phyloP scores from a whole-genome alignment of 2,888 invertebrate species.

The Nomada ruficornis region DNA sequence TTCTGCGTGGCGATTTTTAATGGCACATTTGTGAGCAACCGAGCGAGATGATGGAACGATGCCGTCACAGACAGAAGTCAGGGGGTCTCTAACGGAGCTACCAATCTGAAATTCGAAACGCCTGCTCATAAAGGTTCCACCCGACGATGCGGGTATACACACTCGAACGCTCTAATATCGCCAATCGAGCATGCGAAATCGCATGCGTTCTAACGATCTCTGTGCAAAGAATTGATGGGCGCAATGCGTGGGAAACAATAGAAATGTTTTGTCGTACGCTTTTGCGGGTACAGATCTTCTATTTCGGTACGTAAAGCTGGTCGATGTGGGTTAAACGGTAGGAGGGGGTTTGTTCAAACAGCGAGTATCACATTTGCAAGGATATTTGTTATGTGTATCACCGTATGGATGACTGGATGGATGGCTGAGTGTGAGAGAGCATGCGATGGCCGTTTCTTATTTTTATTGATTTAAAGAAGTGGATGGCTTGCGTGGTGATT shows the following conservation, averaged over 20 bases:
- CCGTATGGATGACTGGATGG: too few species aligned
- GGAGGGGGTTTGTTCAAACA: too few species aligned
- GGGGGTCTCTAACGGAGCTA: constrained; percentile 33
- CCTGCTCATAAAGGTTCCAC: constrained; percentile 34
- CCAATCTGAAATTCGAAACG: constrained; percentile 71
- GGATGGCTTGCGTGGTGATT: too few species aligned
- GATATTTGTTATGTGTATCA: too few species aligned
- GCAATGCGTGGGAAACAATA: constrained; percentile 23
- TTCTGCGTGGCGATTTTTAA: constrained; percentile 62
- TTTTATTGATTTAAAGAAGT: too few species aligned
- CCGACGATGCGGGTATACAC: constrained; percentile 24
- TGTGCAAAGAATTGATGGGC: not conserved
- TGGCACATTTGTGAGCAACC: constrained; percentile 72
- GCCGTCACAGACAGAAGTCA: constrained; percentile 69
- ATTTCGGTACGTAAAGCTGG: not conserved
- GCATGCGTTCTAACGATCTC: not conserved
- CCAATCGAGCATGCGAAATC: constrained; percentile 22
- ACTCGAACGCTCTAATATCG: constrained; percentile 46
- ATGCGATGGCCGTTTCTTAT: too few species aligned
- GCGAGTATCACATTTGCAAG: too few species aligned
- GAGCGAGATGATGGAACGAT: constrained; percentile 74
- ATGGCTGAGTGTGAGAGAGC: too few species aligned
- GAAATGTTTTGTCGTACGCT: not conserved
- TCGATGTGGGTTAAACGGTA: not conserved
- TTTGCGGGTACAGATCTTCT: too few species aligned